Conservation (phyloP, 2,113 vertebrate genomes). For the Phalacrocorax carbo region DNA sequence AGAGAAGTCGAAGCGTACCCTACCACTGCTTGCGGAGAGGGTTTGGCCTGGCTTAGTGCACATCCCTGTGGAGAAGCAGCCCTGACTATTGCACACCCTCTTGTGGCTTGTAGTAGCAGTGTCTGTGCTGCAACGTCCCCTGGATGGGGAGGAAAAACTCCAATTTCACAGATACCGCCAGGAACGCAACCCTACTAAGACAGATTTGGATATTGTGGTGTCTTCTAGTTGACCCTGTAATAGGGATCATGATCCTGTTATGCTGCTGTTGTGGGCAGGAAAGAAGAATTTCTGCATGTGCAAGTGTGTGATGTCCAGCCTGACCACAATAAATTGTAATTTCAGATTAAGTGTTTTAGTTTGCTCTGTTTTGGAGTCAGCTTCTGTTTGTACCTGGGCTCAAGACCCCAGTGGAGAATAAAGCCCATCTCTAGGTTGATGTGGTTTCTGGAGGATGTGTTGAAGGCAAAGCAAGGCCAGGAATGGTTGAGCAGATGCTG, state of each 20-base stretch:
- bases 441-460: fast-evolving
- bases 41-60: not conserved
- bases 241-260: fast-evolving
- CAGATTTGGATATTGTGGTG: fast-evolving
- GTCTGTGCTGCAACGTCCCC: fast-evolving
- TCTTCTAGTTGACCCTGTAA: fast-evolving
- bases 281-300: not conserved
- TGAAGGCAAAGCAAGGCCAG: not conserved
- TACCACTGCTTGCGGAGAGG: not conserved
- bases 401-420: not conserved
- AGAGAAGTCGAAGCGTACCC: no score
- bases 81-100: not conserved
- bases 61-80: not conserved
- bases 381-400: not conserved
- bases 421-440: not conserved
- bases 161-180: not conserved
- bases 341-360: not conserved
- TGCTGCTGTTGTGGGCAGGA: fast-evolving
- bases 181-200: not conserved
- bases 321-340: not conserved
- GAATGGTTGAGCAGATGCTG: not conserved
- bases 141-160: no score
- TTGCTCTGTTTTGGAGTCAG: not conserved
- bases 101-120: not conserved
- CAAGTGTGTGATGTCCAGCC: not conserved